Percentiles rank a stretch among this genome's conserved stretches.
phyloP scores from a whole-genome alignment of 2,113 vertebrate species.

The Rallus limicola region DNA sequence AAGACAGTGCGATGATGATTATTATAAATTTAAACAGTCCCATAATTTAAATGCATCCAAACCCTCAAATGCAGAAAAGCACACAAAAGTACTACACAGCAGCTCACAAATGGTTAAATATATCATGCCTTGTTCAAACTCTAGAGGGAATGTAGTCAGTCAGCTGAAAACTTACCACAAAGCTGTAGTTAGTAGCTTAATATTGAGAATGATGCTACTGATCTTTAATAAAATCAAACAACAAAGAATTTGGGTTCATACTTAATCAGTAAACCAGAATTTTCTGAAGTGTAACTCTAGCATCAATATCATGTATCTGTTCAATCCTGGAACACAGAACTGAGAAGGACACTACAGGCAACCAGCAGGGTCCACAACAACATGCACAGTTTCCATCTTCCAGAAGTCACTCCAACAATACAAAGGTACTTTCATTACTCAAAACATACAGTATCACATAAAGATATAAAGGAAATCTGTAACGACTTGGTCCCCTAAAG shows the following conservation, averaged over 20 bases:
- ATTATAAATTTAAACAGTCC: not conserved
- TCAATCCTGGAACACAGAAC: not conserved
- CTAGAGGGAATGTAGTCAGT: not conserved
- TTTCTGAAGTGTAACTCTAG: not conserved
- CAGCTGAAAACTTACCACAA: not conserved
- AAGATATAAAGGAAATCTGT: not conserved
- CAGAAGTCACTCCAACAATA: not conserved
- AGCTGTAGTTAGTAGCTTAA: not conserved
- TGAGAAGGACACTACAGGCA: not conserved
- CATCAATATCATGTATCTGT: not conserved
- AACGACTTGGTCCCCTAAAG: not conserved
- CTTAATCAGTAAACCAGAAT: not conserved
- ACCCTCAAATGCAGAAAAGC: not conserved
- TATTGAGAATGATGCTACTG: not conserved
- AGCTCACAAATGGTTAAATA: not conserved
- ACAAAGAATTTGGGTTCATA: not conserved
- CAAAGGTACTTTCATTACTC: not conserved
- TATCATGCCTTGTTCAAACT: not conserved
- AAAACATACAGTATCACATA: not conserved
- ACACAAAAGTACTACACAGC: not conserved
- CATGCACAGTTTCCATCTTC: not conserved
- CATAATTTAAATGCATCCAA: constrained; percentile 17
- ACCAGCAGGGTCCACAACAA: not conserved
- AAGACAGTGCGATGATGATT: not conserved
- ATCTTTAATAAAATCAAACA: not conserved